A percentile compares a stretch with the other conserved stretches of the same genome.
These are phyloP conservation scores for Chaetodon trifascialis DNA, from an alignment of 2,113 vertebrate species.

Conservation along the genomic window DNA sequence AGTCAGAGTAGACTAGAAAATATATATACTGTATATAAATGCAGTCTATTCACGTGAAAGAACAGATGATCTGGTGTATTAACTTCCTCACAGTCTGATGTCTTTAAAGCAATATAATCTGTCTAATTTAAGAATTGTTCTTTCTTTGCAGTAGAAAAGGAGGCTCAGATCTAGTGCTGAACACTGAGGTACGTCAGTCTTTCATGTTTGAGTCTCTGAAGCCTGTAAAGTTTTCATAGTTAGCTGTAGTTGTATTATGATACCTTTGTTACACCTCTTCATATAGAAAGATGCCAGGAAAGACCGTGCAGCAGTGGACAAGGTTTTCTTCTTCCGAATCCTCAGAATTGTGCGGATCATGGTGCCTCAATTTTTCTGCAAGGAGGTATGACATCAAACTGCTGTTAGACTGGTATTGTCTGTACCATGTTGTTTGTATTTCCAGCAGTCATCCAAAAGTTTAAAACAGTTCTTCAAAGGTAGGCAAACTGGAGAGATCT, in stretches of 20 bases:
- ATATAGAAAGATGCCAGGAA: conserved; percentile 92
- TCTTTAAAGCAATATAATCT: background rate
- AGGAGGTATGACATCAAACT: conserved; percentile 88
- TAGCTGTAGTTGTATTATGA: background rate
- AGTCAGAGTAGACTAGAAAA: too few species aligned
- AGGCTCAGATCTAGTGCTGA: conserved; percentile 80
- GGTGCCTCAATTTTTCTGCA: conserved; percentile 90
- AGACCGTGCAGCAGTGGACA: conserved; percentile 92
- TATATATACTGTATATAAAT: too few species aligned
- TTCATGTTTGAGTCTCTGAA: background rate
- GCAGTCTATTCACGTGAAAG: too few species aligned
- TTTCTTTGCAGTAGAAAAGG: conserved; percentile 86
- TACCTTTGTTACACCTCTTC: background rate
- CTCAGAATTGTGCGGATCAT: conserved; percentile 89
- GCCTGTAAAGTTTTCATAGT: background rate
- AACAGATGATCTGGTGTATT: background rate
- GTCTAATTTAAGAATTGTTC: background rate
- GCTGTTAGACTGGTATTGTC: background rate
- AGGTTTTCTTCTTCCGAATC: conserved; percentile 89
- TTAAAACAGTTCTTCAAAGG: background rate
- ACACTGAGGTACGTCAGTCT: conserved; percentile 88
- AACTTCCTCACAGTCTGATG: background rate
- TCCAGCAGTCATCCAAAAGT: background rate
- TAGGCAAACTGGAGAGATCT: background rate
- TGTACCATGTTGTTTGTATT: background rate